Evolutionary conservation across 1,140 invertebrate species (phyloP).

Genomic region (Ostrea denselamellosa): DNA sequence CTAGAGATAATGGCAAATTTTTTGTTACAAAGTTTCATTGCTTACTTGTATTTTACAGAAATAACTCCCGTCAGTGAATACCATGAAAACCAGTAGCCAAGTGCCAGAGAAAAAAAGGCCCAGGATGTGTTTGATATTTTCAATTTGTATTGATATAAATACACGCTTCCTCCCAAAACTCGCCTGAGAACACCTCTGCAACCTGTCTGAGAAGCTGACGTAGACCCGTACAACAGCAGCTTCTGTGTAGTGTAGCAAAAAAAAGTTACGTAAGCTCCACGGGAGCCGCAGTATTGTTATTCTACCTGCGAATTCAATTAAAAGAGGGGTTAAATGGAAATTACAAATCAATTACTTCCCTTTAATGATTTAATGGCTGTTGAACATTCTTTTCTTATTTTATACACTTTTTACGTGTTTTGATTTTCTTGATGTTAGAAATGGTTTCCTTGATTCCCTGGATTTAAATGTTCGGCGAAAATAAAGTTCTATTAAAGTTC

Average conservation of each 20-base stretch:
- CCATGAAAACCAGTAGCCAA: constrained; percentile 13
- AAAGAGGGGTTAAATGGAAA: not conserved
- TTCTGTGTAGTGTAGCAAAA: not conserved
- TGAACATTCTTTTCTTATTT: not conserved
- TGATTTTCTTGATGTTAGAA: not conserved
- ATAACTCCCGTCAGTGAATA: not conserved
- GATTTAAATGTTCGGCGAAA: not conserved
- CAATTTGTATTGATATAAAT: constrained; percentile 39
- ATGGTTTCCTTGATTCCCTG: not conserved
- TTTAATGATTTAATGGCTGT: no score
- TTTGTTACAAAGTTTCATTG: not conserved
- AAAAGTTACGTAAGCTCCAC: not conserved
- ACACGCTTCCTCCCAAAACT: constrained; percentile 25
- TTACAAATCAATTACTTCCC: not conserved
- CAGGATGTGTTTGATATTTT: constrained; percentile 26
- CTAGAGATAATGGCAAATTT: no score
- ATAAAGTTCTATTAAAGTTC: not conserved
- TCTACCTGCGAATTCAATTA: not conserved
- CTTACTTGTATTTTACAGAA: constrained; percentile 22
- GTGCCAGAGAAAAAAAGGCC: not conserved
- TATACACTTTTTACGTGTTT: not conserved
- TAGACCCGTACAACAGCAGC: not conserved
- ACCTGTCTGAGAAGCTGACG: constrained; percentile 7
- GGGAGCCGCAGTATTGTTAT: not conserved
- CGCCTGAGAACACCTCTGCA: not conserved